Evolutionary conservation across 2,797 vertebrate species (phyloP).

Genomic region (Arnoldichthys spilopterus): DNA sequence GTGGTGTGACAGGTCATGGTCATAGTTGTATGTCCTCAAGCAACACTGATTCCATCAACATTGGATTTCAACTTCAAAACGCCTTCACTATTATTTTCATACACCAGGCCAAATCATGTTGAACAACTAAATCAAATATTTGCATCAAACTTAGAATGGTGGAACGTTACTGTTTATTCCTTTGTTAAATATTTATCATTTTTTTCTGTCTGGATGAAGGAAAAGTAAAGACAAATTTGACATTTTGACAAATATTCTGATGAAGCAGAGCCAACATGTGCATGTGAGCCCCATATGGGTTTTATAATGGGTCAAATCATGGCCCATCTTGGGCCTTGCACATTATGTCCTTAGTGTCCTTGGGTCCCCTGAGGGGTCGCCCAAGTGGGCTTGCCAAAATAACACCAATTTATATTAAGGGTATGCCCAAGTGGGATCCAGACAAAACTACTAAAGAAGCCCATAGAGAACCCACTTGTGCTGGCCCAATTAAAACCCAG

Average conservation of each 20-base stretch:
- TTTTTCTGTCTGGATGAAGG: constrained; percentile 6
- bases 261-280: too few species aligned
- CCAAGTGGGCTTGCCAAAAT: too few species aligned
- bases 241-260: constrained; percentile 22
- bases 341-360: too few species aligned
- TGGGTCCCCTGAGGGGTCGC: too few species aligned
- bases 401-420: too few species aligned
- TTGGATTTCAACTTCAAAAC: not conserved
- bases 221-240: constrained; percentile 6
- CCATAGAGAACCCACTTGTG: too few species aligned
- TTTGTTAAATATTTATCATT: constrained; percentile 49
- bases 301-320: too few species aligned
- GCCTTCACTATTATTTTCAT: not conserved
- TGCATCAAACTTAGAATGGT: constrained; percentile 21
- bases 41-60: constrained; percentile 7
- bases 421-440: too few species aligned
- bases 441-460: too few species aligned
- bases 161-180: constrained; percentile 43
- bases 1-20: constrained; percentile 18
- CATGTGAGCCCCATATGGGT: too few species aligned
- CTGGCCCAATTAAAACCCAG: too few species aligned
- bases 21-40: constrained; percentile 9
- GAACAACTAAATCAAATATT: constrained; percentile 39
- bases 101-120: constrained; percentile 20
- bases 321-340: too few species aligned